A percentile compares a stretch with the other conserved stretches of the same genome.
Conservation (phyloP, 30 jellyfish, hydroid and myxozoan species). For the Cassiopea andromeda region DNA sequence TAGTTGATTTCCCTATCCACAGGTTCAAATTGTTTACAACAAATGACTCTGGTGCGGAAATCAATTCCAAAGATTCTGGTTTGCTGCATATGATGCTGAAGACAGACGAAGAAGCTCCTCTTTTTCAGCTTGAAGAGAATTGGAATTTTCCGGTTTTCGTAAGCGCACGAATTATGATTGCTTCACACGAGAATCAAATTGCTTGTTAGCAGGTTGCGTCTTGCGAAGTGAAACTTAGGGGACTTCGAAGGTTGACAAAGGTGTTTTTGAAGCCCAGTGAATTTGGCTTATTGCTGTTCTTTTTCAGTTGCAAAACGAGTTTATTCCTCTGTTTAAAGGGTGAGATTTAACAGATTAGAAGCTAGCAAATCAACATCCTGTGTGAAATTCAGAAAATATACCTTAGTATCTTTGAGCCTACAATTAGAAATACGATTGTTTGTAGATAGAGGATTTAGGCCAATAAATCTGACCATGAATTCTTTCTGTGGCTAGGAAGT, state of each 20-base stretch:
- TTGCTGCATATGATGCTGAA: constrained; percentile 65
- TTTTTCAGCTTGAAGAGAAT: constrained; percentile 72
- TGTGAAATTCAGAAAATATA: too few species aligned
- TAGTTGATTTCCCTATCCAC: background rate
- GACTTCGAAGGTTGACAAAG: background rate
- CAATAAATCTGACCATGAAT: too few species aligned
- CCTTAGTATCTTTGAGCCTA: too few species aligned
- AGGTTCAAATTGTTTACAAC: constrained; percentile 84
- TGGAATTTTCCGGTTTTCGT: constrained; percentile 93
- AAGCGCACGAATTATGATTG: constrained; percentile 82
- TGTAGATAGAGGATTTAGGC: too few species aligned
- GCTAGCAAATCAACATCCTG: too few species aligned
- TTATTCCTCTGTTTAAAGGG: background rate
- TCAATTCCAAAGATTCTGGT: constrained; percentile 71
- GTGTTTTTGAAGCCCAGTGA: background rate
- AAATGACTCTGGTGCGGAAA: constrained; percentile 67
- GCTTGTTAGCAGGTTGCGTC: background rate
- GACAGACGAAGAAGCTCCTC: constrained; percentile 86
- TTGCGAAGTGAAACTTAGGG: background rate
- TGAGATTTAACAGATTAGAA: background rate
- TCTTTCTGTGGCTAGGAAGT: too few species aligned
- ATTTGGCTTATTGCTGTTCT: background rate
- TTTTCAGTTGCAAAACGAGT: background rate
- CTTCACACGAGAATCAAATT: constrained; percentile 47
- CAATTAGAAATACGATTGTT: too few species aligned